A percentile compares a stretch with the other conserved stretches of the same genome.
Conservation (phyloP, 2,797 vertebrate species). For the Cyprinella venusta region DNA sequence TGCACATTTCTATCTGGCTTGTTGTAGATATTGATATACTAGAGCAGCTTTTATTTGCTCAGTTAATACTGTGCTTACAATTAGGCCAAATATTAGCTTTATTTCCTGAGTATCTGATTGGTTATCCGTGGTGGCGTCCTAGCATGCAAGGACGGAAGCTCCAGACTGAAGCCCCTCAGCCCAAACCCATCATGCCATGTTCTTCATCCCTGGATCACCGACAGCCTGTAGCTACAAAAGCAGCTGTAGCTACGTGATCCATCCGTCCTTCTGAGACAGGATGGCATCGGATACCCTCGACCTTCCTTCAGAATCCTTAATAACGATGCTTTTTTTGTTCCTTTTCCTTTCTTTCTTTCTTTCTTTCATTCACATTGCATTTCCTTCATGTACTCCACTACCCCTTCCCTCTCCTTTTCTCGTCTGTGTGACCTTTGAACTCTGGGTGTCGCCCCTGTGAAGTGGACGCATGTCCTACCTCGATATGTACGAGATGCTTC, state of each 20-base stretch:
- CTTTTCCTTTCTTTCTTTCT: conserved; percentile 13
- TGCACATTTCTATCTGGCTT: background rate
- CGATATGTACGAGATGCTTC: conserved; percentile 99
- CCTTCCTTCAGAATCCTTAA: conserved; percentile 71
- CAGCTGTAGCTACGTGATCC: conserved; percentile 55
- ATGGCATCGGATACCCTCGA: conserved; percentile 61
- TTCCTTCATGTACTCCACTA: conserved; percentile 58
- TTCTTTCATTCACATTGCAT: conserved; percentile 50
- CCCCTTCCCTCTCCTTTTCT: conserved; percentile 46
- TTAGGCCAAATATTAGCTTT: conserved; percentile 50
- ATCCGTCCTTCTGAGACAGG: conserved; percentile 60
- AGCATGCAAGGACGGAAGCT: conserved; percentile 67
- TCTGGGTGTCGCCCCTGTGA: conserved; percentile 59
- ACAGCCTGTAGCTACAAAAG: conserved; percentile 28
- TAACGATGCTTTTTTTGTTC: conserved; percentile 66
- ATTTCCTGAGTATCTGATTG: conserved; percentile 64
- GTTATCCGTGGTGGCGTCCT: conserved; percentile 69
- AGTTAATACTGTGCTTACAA: background rate
- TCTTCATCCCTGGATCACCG: conserved; percentile 59
- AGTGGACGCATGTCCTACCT: conserved; percentile 95
- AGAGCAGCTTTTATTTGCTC: conserved; percentile 7
- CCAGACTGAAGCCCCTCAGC: conserved; percentile 44
- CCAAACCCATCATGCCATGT: conserved; percentile 55
- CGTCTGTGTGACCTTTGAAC: conserved; percentile 48
- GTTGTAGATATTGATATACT: conserved; percentile 24